Evolutionary conservation across 2,113 vertebrate genomes (phyloP).

Genomic region (Eretmochelys imbricata): DNA sequence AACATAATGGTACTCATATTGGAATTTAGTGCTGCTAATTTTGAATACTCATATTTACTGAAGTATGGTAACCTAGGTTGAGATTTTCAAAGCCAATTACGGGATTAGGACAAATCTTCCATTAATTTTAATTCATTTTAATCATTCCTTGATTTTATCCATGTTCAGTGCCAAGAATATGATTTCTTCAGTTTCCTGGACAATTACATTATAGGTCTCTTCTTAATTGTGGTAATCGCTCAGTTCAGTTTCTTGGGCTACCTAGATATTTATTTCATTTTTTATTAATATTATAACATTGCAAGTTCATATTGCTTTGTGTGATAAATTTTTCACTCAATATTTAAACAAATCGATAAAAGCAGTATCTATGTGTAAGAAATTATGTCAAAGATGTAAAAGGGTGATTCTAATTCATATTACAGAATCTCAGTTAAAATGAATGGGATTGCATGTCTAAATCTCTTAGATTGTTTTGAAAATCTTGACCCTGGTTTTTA

Average conservation of each 20-base stretch:
- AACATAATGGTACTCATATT: not conserved
- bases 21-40: not conserved
- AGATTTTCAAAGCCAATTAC: not conserved
- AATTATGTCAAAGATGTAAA: accelerated
- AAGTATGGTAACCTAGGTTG: accelerated
- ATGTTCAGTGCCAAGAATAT: conserved; percentile 3
- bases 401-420: not conserved
- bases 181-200: conserved; percentile 35
- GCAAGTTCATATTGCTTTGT: not conserved
- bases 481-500: not conserved
- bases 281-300: not conserved
- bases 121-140: not conserved
- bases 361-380: not conserved
- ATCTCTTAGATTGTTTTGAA: not conserved
- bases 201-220: not conserved
- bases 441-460: not conserved
- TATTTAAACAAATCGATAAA: not conserved
- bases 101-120: not conserved
- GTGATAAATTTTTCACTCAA: not conserved
- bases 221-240: not conserved
- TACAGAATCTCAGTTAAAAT: not conserved
- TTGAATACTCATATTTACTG: not conserved
- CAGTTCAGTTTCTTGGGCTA: not conserved
- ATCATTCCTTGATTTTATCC: not conserved
- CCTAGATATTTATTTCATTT: accelerated